Percentiles rank a stretch among this genome's conserved stretches.
Evolutionary conservation across 2,888 invertebrate genomes (phyloP).

Genomic region (Agrotis segetum): DNA sequence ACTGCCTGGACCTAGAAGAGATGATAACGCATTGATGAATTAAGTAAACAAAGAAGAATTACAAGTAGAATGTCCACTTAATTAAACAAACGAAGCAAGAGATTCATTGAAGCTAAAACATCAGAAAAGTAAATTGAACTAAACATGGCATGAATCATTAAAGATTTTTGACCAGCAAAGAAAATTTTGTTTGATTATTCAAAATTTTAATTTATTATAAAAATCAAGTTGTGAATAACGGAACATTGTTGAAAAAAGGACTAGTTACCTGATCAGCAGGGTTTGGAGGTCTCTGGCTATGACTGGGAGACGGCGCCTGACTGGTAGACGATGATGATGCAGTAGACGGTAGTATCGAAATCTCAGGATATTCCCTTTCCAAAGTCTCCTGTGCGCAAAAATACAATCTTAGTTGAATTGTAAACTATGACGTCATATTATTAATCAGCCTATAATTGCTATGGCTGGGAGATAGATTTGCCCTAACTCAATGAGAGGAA

Average conservation of each 20-base stretch:
- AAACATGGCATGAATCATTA: too few species aligned
- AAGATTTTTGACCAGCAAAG: too few species aligned
- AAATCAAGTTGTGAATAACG: too few species aligned
- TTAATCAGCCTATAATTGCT: too few species aligned
- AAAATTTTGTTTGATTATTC: too few species aligned
- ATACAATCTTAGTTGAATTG: constrained; percentile 61
- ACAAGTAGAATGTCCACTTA: too few species aligned
- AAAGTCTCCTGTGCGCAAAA: constrained; percentile 85
- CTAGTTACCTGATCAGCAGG: constrained; percentile 85
- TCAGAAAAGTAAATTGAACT: neutral
- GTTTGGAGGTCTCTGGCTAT: constrained; percentile 84
- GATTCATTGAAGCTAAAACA: neutral
- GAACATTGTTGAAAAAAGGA: neutral
- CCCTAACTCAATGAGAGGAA: too few species aligned
- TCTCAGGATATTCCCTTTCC: constrained; percentile 89
- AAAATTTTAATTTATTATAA: too few species aligned
- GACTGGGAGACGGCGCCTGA: constrained; percentile 85
- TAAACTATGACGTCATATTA: constrained; percentile 31
- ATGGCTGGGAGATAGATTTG: too few species aligned
- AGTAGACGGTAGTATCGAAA: constrained; percentile 89
- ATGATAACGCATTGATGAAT: constrained; percentile 5
- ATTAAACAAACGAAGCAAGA: neutral
- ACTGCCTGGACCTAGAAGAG: constrained; percentile 86
- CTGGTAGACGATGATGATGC: constrained; percentile 84
- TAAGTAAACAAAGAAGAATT: neutral